These are phyloP conservation scores for Meriones unguiculatus DNA, from an alignment of 2,113 vertebrate genomes.

Conservation along the genomic window DNA sequence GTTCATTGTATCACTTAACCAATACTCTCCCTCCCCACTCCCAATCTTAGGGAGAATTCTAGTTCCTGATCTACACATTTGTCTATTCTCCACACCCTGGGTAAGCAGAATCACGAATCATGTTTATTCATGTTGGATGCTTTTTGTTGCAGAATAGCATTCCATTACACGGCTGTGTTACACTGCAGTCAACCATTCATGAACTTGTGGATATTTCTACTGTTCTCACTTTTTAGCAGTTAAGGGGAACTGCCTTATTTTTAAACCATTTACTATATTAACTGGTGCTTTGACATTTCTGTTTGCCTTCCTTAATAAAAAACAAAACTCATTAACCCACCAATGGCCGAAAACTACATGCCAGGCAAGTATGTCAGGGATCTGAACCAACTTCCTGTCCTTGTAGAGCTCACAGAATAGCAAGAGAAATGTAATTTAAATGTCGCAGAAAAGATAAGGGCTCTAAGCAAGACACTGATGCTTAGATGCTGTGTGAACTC, in stretches of 20 bases:
- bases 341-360: constrained; percentile 3
- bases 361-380: not conserved
- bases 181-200: not conserved
- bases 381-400: not conserved
- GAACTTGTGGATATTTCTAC: not conserved
- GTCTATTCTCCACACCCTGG: not conserved
- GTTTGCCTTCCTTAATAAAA: not conserved
- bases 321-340: not conserved
- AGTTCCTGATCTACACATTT: not conserved
- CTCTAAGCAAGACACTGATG: not conserved
- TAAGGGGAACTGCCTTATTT: constrained; percentile 14
- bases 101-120: not conserved
- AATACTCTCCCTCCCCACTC: fast-evolving
- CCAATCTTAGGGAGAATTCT: not conserved
- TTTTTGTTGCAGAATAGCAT: not conserved
- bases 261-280: not conserved
- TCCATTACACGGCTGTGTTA: not conserved
- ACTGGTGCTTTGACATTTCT: constrained; percentile 8
- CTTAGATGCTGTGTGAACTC: not conserved
- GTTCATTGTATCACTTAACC: not conserved
- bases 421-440: not conserved
- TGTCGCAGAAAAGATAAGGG: not conserved
- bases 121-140: not conserved
- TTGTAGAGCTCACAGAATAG: not conserved
- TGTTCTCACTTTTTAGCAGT: not conserved